Percentiles rank a stretch among this genome's conserved stretches.
These are phyloP conservation scores for Drosophila nr. perissopoda DNA, from an alignment of 2,888 invertebrate genomes.

Conservation along the genomic window DNA sequence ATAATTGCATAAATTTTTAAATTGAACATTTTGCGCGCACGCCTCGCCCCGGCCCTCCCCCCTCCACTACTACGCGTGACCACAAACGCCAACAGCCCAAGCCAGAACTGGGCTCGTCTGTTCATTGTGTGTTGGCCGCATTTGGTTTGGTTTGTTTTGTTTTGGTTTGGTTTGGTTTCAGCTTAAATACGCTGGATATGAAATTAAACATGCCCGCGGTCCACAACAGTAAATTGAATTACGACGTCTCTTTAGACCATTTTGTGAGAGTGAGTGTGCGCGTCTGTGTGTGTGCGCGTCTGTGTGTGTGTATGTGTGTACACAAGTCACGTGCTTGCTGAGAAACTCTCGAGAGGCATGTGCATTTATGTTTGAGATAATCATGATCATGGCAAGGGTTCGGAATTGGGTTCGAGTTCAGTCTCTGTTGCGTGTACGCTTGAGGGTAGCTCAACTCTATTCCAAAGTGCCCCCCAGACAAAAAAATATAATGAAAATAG, in stretches of 20 bases:
- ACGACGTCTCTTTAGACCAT: constrained; percentile 33
- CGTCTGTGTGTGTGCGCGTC: constrained; percentile 10
- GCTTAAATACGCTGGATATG: constrained; percentile 79
- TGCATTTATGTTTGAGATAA: constrained; percentile 43
- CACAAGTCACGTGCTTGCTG: constrained; percentile 55
- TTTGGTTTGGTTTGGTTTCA: constrained; percentile 64
- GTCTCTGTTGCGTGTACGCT: constrained; percentile 7
- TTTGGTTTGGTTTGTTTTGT: constrained; percentile 17
- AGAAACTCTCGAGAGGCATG: constrained; percentile 43
- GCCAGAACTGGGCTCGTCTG: constrained; percentile 19
- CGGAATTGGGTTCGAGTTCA: not conserved
- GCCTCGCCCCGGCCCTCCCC: constrained; percentile 7
- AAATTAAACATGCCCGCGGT: constrained; percentile 80
- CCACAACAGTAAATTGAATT: constrained; percentile 56
- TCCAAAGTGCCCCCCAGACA: constrained; percentile 12
- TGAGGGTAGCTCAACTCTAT: constrained; percentile 2
- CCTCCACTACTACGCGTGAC: constrained; percentile 24
- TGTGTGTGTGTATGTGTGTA: constrained; percentile 34
- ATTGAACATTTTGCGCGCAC: constrained; percentile 65
- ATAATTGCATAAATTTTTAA: constrained; percentile 85
- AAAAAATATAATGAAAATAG: not conserved
- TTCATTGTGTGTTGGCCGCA: constrained; percentile 46
- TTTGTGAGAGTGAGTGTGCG: not conserved
- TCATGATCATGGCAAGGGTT: constrained; percentile 32
- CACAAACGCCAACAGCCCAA: constrained; percentile 25